Evolutionary conservation across 2,888 invertebrate genomes (phyloP), one percentile per base, ranked within the genome.

Genomic region (Xestia sexstrigata): DNA sequence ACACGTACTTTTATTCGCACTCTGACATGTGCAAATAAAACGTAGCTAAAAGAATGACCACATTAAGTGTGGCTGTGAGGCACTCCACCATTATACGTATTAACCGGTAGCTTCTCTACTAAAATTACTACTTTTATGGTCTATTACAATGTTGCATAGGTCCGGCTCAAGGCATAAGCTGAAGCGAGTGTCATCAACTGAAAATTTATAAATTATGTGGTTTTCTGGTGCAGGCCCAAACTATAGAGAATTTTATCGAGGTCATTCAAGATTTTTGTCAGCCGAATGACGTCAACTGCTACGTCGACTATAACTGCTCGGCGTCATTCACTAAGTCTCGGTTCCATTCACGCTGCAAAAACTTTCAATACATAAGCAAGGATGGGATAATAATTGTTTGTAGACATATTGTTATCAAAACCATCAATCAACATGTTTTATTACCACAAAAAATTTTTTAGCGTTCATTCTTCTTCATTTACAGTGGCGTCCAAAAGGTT

Each of bases 131-230:
- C 58, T 58, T 81, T 83, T 68, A 87, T 80, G 9, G 39, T 17
- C 13, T 70, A 70, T 55, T 82, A 87, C 85, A 81, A 65, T 79
- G 89, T 89, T 87, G 86, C 73, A 20, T 35, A 74, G 60, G 60
- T 7, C 9, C 15, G 39, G n/a, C 13, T 35, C 47, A 82, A 79
- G 42, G 13, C 9, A 77, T 20, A 75, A 47, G 52, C 58, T 42
- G 11, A 52, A 73, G 79, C 75, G 76, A 49, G 60, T 1, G 23
- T 15, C 13, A 35, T 30, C 11, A 39, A 15, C 20, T 6, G 0
- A 39, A 20, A 39, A 20, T 13, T 45, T 74, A 49, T 13, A 15
- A 45, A 39, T 26, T 13, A 15, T 0, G 17, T 35, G 71, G 8
- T 45, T 45, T 45, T 20, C 15, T 35, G 11, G 8, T 70, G 23